Base-by-base conservation (phyloP, 2,113 vertebrate species). In the Prunella fulvescens region DNA sequence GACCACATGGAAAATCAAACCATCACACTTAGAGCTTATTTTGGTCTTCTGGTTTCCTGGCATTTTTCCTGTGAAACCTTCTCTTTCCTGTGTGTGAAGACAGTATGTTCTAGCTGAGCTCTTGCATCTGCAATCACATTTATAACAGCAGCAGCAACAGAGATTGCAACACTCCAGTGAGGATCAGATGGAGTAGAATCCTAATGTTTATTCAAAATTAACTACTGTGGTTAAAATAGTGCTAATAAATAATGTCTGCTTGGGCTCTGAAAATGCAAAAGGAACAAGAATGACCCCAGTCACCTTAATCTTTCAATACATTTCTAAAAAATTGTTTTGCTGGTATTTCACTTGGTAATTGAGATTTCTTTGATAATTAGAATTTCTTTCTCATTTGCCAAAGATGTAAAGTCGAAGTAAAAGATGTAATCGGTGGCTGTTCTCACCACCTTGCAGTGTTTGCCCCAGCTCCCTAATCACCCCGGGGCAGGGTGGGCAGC, bases 51-150 rank as follows among this genome's bases (percentile, higher is more conserved):
- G 29, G 40, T 74, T 91, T 53, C 7, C 76, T 94, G 50, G 40
- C 56, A 53, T 73, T 72, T 91, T 40, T 57, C 44, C 85, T 45
- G 84, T 25, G 76, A 44, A 89, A 61, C 64, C 90, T 84, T 48
- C 58, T 42, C 83, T 45, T 94, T 89, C 84, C 95, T 74, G 93
- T 53, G 80, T 62, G 81, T 81, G 86, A 42, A 80, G 72, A 86
- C 50, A 3, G 50, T 9, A 33, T 81, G 90, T 91, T 71, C 93
- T 20, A 81, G 84, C 86, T 67, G 18, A 78, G 74, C 60, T 83
- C 62, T 12, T 24, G 39, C 92, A 42, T 74, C 56, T 84, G 86
- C 83, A 73, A 45, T 56, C 73, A 40, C 37, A 48, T 81, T 67
- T 64, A 6, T 35, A 77, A 73, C 12, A 77, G 81, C 64, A 77